Evolutionary conservation across 2,888 invertebrate genomes (phyloP).

Genomic region (Phortica magna): DNA sequence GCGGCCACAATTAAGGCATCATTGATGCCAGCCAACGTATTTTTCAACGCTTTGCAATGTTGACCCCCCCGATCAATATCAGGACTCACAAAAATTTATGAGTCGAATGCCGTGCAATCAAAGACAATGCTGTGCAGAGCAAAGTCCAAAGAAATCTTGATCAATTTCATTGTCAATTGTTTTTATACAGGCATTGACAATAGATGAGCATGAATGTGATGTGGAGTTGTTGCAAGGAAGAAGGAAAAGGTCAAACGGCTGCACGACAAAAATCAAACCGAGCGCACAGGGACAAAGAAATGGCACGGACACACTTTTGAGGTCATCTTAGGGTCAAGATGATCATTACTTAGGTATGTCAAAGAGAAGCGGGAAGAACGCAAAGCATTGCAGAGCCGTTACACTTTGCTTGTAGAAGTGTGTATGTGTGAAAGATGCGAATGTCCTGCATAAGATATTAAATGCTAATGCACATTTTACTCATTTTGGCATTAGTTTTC

Average conservation of each 20-base stretch:
- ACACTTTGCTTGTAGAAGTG: neutral
- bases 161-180: constrained; percentile 66
- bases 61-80: constrained; percentile 43
- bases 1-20: constrained; percentile 68
- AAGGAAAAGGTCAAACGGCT: constrained; percentile 62
- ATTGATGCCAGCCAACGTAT: constrained; percentile 56
- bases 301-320: constrained; percentile 78
- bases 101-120: constrained; percentile 35
- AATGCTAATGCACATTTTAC: constrained; percentile 4
- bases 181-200: constrained; percentile 57
- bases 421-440: constrained; percentile 11
- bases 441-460: neutral
- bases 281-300: constrained; percentile 84
- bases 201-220: constrained; percentile 49
- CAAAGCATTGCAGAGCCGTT: neutral
- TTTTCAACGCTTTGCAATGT: constrained; percentile 47
- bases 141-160: constrained; percentile 60
- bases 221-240: constrained; percentile 53
- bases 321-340: constrained; percentile 70
- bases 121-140: constrained; percentile 53
- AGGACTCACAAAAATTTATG: constrained; percentile 25
- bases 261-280: constrained; percentile 49
- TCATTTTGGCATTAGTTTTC: neutral
- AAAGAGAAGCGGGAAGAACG: neutral
- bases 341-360: constrained; percentile 49